phyloP scores from a whole-genome alignment of 2,797 vertebrate genomes.

The Oryzias sinensis region DNA sequence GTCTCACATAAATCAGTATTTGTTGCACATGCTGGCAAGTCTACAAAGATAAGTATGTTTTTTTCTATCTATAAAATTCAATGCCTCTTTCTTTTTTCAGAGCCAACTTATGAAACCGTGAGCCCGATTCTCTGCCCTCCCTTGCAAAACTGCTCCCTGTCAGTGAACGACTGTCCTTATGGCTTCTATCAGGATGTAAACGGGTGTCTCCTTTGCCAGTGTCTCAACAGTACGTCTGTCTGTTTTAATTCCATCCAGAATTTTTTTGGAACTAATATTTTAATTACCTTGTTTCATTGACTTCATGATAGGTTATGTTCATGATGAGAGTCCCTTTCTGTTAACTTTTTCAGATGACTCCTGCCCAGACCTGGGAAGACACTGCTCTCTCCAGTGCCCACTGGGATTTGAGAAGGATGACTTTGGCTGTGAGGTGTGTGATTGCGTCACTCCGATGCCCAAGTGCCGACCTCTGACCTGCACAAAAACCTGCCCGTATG shows the following conservation, averaged over 20 bases:
- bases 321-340: slow-evolving; percentile 35
- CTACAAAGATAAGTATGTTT: no score
- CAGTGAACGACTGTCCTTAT: slow-evolving; percentile 75
- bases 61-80: not conserved
- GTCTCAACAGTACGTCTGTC: slow-evolving; percentile 77
- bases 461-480: slow-evolving; percentile 79
- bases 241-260: not conserved
- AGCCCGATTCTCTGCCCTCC: slow-evolving; percentile 80
- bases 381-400: slow-evolving; percentile 78
- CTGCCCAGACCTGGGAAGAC: slow-evolving; percentile 74
- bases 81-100: slow-evolving; percentile 48
- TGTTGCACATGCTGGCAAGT: no score
- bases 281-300: not conserved
- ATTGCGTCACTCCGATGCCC: slow-evolving; percentile 68
- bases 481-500: slow-evolving; percentile 82
- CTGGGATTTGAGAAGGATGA: slow-evolving; percentile 77
- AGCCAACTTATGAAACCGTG: slow-evolving; percentile 82
- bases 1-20: no score
- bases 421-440: slow-evolving; percentile 79
- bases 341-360: slow-evolving; percentile 77
- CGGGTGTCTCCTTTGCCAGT: slow-evolving; percentile 83
- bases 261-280: no score
- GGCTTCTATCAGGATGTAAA: slow-evolving; percentile 80
- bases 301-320: slow-evolving; percentile 36
- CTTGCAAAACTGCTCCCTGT: slow-evolving; percentile 81